These are phyloP conservation scores for Patella vulgata DNA, from an alignment of 1,140 invertebrate genomes.

Conservation along the genomic window DNA sequence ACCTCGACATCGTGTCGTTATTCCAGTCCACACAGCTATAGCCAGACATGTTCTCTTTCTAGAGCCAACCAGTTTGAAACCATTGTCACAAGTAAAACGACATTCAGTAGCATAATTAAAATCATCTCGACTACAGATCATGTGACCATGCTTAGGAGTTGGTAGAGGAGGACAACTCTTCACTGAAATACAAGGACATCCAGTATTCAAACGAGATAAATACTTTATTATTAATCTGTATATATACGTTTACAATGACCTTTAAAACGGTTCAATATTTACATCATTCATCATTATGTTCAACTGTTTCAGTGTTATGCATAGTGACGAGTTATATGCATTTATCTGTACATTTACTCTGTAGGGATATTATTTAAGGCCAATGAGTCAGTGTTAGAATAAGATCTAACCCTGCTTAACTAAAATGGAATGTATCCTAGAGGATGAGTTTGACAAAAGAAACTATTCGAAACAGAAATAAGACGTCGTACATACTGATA, in stretches of 20 bases:
- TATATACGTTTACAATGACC: not conserved
- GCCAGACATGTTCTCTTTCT: conserved; percentile 75
- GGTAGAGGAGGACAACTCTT: conserved; percentile 73
- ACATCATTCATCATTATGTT: no score
- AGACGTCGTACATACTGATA: conserved; percentile 67
- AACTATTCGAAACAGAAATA: no score
- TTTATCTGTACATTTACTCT: no score
- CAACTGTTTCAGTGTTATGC: not conserved
- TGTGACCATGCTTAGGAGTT: conserved; percentile 71
- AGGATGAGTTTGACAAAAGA: not conserved
- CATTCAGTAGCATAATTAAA: conserved; percentile 75
- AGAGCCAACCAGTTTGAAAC: conserved; percentile 75
- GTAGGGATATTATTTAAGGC: no score
- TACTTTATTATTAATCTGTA: no score
- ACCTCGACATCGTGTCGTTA: conserved; percentile 76
- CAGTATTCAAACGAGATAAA: conserved; percentile 4
- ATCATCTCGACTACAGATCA: conserved; percentile 73
- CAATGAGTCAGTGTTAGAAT: no score
- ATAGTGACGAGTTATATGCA: no score
- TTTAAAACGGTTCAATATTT: not conserved
- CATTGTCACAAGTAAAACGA: conserved; percentile 74
- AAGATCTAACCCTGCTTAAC: no score
- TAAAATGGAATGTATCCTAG: no score
- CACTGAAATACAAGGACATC: conserved; percentile 66
- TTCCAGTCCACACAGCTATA: conserved; percentile 76